Percentiles rank a stretch among this genome's conserved stretches.
Evolutionary conservation across 2,113 vertebrate species (phyloP).

Genomic region (Cepphus grylle): DNA sequence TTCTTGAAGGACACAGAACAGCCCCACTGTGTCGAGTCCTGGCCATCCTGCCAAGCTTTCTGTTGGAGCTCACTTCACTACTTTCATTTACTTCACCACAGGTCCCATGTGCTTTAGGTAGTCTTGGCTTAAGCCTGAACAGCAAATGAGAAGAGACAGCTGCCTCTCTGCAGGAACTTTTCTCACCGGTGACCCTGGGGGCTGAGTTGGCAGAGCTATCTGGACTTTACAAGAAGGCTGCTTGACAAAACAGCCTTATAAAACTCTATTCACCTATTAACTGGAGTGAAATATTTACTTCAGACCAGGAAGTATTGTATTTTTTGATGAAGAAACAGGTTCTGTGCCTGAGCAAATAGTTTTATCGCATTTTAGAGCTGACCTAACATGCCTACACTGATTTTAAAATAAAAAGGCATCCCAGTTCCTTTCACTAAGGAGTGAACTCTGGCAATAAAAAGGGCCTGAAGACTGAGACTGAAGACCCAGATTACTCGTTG

Average conservation of each 20-base stretch:
- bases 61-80: not conserved
- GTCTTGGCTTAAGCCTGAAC: not conserved
- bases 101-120: not conserved
- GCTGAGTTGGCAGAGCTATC: not conserved
- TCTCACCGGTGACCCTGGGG: not conserved
- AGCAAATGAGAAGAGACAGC: slow-evolving; percentile 29
- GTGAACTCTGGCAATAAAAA: not conserved
- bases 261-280: not conserved
- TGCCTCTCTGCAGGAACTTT: slow-evolving; percentile 34
- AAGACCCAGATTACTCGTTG: not conserved
- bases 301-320: not conserved
- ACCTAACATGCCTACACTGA: not conserved
- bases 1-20: not conserved
- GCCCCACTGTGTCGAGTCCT: not conserved
- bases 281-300: not conserved
- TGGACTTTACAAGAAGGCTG: not conserved
- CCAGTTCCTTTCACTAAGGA: not conserved
- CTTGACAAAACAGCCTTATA: not conserved
- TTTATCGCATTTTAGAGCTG: not conserved
- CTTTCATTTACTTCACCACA: not conserved
- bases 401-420: not conserved
- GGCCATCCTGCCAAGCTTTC: not conserved
- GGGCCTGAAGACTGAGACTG: not conserved
- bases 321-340: not conserved
- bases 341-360: not conserved